phyloP scores from a whole-genome alignment of 2,888 invertebrate genomes.

The Podotricha telesiphe region DNA sequence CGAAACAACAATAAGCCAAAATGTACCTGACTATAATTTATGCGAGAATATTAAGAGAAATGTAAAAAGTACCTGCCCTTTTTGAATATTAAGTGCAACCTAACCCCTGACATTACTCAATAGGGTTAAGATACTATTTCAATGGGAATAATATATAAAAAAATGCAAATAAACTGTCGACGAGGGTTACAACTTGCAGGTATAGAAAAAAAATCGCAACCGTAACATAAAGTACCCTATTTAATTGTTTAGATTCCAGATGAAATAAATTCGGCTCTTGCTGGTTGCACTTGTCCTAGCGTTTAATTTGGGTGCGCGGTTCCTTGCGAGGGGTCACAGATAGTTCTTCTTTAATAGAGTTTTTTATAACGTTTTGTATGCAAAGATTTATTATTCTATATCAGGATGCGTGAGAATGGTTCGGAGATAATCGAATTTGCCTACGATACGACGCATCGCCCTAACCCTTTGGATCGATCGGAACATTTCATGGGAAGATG shows the following conservation, averaged over 20 bases:
- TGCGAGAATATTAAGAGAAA: conserved; percentile 84
- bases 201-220: conserved; percentile 73
- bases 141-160: conserved; percentile 76
- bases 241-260: conserved; percentile 51
- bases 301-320: conserved; percentile 80
- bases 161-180: conserved; percentile 84
- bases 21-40: conserved; percentile 85
- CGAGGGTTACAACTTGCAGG: conserved; percentile 72
- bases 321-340: conserved; percentile 75
- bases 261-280: conserved; percentile 55
- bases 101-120: conserved; percentile 84
- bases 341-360: conserved; percentile 80
- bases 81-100: conserved; percentile 84
- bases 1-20: conserved; percentile 77
- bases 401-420: conserved; percentile 81
- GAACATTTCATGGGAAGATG: conserved; percentile 75
- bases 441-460: conserved; percentile 70
- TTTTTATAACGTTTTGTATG: conserved; percentile 77
- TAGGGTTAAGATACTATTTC: conserved; percentile 83
- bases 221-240: conserved; percentile 64
- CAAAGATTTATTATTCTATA: conserved; percentile 79
- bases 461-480: conserved; percentile 75
- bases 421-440: conserved; percentile 82
- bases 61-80: conserved; percentile 85
- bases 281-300: conserved; percentile 75